phyloP scores from a whole-genome alignment of 1,140 invertebrate genomes.

The Aplysia californica region DNA sequence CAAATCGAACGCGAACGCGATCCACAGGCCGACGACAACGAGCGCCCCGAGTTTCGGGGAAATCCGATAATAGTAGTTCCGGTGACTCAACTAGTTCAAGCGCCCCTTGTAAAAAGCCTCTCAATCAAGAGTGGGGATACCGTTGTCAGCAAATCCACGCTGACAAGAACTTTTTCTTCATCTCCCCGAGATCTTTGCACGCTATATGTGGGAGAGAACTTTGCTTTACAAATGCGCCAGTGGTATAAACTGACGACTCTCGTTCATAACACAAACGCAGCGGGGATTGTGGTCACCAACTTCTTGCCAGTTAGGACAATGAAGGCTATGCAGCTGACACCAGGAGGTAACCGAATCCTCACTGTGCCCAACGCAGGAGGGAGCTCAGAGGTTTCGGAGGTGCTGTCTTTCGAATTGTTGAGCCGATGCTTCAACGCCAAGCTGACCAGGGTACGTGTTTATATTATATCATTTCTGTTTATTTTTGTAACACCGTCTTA shows the following conservation, averaged over 20 bases:
- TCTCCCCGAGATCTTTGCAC: constrained; percentile 29
- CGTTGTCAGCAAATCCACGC: not conserved
- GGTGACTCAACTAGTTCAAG: not conserved
- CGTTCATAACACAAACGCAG: constrained; percentile 35
- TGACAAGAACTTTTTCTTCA: not conserved
- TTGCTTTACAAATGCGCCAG: constrained; percentile 43
- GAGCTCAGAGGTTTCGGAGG: constrained; percentile 61
- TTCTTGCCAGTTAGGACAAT: constrained; percentile 44
- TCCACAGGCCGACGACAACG: too few species aligned
- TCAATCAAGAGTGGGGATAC: constrained; percentile 37
- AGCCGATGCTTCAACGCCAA: constrained; percentile 53
- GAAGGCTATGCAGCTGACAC: constrained; percentile 48
- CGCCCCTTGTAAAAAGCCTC: constrained; percentile 37
- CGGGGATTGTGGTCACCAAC: constrained; percentile 46
- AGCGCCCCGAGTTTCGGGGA: too few species aligned
- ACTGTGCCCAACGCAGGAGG: constrained; percentile 63
- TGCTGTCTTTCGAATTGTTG: constrained; percentile 63
- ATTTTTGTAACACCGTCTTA: too few species aligned
- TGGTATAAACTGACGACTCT: constrained; percentile 44
- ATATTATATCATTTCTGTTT: too few species aligned
- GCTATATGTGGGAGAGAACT: constrained; percentile 52
- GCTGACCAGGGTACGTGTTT: constrained; percentile 52
- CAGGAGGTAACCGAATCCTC: constrained; percentile 40
- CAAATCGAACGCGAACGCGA: too few species aligned
- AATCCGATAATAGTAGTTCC: too few species aligned